Conservation (phyloP, 2,888 invertebrate genomes). For the Allygus modestus region DNA sequence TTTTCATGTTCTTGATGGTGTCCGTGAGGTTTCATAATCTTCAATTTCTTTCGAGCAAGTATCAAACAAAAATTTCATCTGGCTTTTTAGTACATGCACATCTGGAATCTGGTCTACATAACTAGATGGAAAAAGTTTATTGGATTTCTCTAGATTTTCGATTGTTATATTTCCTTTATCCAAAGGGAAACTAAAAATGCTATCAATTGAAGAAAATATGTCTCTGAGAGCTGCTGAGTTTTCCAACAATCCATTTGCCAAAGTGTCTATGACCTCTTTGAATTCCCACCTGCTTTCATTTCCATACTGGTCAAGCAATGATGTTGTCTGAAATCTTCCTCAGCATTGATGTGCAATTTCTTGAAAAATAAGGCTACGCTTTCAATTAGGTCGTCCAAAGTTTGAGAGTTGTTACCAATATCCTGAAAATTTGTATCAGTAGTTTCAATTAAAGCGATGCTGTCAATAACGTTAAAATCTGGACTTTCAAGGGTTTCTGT, state of each 20-base stretch:
- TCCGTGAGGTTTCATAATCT: neutral
- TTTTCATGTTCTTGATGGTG: too few species aligned
- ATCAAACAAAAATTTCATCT: slow-evolving; percentile 37
- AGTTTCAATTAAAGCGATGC: too few species aligned
- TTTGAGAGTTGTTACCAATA: too few species aligned
- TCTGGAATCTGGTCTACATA: slow-evolving; percentile 39
- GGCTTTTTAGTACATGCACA: slow-evolving; percentile 26
- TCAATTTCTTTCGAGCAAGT: slow-evolving; percentile 21
- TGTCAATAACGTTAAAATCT: too few species aligned
- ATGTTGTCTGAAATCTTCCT: neutral
- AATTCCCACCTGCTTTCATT: slow-evolving; percentile 25
- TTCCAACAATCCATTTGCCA: neutral
- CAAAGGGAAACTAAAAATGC: too few species aligned
- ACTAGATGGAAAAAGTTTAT: neutral
- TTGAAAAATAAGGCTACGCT: too few species aligned
- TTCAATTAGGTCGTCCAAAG: too few species aligned
- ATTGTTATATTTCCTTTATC: too few species aligned
- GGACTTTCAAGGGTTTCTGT: too few species aligned
- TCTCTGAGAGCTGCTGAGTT: slow-evolving; percentile 32
- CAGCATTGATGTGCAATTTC: too few species aligned
- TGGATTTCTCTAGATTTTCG: too few species aligned
- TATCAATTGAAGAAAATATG: neutral
- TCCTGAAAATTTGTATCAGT: too few species aligned
- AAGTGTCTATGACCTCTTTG: slow-evolving; percentile 28
- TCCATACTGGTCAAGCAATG: neutral